phyloP scores from a whole-genome alignment of 2,888 invertebrate genomes.

The Ennomos quercinarius region DNA sequence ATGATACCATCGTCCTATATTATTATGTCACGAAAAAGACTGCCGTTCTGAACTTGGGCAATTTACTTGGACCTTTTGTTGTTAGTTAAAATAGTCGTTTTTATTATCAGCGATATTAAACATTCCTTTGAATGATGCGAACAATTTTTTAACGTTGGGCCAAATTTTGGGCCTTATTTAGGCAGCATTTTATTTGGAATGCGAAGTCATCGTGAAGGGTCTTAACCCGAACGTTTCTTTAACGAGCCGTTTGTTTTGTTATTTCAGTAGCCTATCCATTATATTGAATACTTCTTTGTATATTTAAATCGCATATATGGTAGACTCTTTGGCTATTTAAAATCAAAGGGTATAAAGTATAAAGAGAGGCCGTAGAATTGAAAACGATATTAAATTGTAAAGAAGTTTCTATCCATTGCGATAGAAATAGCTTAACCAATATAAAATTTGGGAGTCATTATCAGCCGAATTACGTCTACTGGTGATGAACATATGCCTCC shows the following conservation, averaged over 20 bases:
- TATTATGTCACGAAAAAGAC: slow-evolving; percentile 29
- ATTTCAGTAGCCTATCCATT: not conserved
- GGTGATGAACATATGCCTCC: too few species aligned
- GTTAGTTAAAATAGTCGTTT: slow-evolving; percentile 24
- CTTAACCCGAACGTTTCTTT: not conserved
- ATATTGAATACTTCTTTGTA: not conserved
- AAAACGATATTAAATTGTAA: too few species aligned
- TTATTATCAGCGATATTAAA: slow-evolving; percentile 11
- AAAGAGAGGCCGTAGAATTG: too few species aligned
- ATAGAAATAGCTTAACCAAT: too few species aligned
- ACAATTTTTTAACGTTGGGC: slow-evolving; percentile 3
- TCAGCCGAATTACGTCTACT: too few species aligned
- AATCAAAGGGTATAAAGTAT: too few species aligned
- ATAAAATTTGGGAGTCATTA: too few species aligned
- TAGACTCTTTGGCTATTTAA: slow-evolving; percentile 1
- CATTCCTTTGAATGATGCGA: slow-evolving; percentile 16
- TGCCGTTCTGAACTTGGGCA: slow-evolving; percentile 24
- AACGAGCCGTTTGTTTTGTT: slow-evolving; percentile 5
- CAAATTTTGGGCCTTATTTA: slow-evolving; percentile 3
- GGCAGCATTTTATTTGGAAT: not conserved
- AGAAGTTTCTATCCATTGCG: too few species aligned
- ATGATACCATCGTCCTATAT: slow-evolving; percentile 35
- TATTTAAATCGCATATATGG: not conserved
- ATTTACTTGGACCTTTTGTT: slow-evolving; percentile 28
- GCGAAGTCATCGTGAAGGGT: slow-evolving; percentile 10